Evolutionary conservation across 1,140 invertebrate genomes (phyloP).

Genomic region (Meteorus sp.): DNA sequence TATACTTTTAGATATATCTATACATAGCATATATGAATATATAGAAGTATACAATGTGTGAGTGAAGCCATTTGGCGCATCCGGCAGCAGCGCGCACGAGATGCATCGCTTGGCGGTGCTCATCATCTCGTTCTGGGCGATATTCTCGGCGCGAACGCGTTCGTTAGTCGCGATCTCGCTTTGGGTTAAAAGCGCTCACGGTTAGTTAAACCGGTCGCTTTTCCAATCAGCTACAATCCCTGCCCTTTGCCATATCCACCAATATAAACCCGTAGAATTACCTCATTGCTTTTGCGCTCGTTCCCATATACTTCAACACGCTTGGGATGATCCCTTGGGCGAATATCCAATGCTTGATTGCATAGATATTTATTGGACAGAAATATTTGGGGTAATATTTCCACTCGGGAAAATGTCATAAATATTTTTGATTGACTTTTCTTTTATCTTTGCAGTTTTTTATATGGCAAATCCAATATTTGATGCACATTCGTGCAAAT

Average conservation of each 20-base stretch:
- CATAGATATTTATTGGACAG: conserved; percentile 23
- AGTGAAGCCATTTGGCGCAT: conserved; percentile 14
- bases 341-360: conserved; percentile 27
- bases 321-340: conserved; percentile 25
- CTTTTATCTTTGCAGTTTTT: too few species aligned
- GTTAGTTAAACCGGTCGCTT: conserved; percentile 48
- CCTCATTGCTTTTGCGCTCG: not conserved
- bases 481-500: too few species aligned
- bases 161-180: conserved; percentile 45
- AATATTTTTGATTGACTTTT: not conserved
- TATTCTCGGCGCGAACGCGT: conserved; percentile 41
- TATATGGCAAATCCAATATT: too few species aligned
- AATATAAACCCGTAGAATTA: too few species aligned
- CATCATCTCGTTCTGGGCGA: too few species aligned
- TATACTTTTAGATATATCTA: too few species aligned
- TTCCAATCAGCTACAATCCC: conserved; percentile 40
- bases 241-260: not conserved
- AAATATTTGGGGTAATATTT: not conserved
- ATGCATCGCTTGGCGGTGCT: too few species aligned
- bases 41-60: conserved; percentile 1
- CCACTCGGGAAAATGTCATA: not conserved
- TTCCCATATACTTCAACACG: conserved; percentile 3
- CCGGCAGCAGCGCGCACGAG: conserved; percentile 27
- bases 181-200: conserved; percentile 43
- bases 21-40: not conserved